Evolutionary conservation across 2,797 vertebrate species (phyloP).

Genomic region (Siniperca obscura): DNA sequence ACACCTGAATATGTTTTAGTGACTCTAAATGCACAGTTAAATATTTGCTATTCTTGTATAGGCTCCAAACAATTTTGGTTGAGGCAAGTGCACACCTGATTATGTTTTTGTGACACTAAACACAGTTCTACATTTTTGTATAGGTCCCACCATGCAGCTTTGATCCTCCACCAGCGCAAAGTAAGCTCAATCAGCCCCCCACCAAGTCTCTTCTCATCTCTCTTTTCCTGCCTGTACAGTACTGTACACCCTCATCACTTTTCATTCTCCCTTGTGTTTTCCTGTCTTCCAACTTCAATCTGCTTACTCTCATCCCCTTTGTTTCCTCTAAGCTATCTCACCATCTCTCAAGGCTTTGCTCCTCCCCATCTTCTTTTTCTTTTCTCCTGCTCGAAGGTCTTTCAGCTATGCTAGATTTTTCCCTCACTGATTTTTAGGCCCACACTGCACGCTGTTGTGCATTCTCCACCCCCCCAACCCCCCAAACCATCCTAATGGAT

Average conservation of each 20-base stretch:
- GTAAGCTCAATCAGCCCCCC: conserved; percentile 70
- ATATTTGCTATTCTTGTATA: conserved; percentile 29
- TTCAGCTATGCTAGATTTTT: conserved; percentile 61
- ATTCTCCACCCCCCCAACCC: conserved; percentile 49
- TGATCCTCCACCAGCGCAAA: conserved; percentile 61
- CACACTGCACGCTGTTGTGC: conserved; percentile 49
- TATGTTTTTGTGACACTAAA: not conserved
- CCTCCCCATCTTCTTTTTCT: conserved; percentile 63
- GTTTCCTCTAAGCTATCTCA: conserved; percentile 71
- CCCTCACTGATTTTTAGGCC: conserved; percentile 57
- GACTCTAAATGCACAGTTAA: not conserved
- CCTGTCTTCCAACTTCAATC: conserved; percentile 75
- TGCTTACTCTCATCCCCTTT: conserved; percentile 73
- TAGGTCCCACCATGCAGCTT: conserved; percentile 42
- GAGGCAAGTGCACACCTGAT: conserved; percentile 48
- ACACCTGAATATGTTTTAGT: conserved; percentile 23
- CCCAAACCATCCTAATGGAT: conserved; percentile 75
- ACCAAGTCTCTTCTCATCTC: conserved; percentile 45
- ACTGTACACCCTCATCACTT: conserved; percentile 68
- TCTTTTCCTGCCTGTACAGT: conserved; percentile 43
- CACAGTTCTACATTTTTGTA: conserved; percentile 16
- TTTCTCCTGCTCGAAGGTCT: conserved; percentile 62
- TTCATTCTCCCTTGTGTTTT: conserved; percentile 69
- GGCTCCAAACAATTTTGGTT: conserved; percentile 40
- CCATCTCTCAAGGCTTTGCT: conserved; percentile 73